Evolutionary conservation across 2,113 vertebrate species (phyloP).

Genomic region (Chaetodon trifascialis): DNA sequence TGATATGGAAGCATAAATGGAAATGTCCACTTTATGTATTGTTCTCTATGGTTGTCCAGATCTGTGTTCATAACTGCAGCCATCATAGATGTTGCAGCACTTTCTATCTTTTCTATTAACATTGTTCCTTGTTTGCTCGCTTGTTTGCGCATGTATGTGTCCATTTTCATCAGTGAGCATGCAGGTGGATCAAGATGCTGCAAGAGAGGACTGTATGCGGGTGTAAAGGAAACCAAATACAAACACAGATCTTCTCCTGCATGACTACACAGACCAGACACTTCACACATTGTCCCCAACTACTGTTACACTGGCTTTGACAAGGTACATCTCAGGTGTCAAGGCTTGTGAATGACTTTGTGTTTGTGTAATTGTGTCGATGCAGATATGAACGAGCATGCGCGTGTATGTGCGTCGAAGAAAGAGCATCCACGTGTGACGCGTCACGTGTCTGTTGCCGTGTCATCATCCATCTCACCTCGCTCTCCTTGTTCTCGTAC

Average conservation of each 20-base stretch:
- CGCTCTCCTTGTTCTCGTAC: slow-evolving; percentile 94
- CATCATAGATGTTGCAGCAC: too few relatives aligned
- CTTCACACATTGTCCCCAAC: slow-evolving; percentile 19
- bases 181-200: neutral
- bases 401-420: slow-evolving; percentile 4
- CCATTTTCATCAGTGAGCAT: neutral
- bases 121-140: neutral
- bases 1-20: too few relatives aligned
- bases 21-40: too few relatives aligned
- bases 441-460: slow-evolving; percentile 6
- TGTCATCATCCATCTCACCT: slow-evolving; percentile 84
- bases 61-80: too few relatives aligned
- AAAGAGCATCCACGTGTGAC: neutral
- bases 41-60: too few relatives aligned
- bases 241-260: slow-evolving; percentile 26
- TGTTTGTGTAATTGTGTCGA: slow-evolving; percentile 21
- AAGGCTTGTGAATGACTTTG: slow-evolving; percentile 34
- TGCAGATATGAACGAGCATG: neutral
- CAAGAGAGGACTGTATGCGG: neutral
- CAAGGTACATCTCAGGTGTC: slow-evolving; percentile 37
- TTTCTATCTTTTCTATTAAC: neutral
- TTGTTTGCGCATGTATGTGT: neutral
- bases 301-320: slow-evolving; percentile 43
- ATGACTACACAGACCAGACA: slow-evolving; percentile 39
- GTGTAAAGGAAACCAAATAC: slow-evolving; percentile 17